These are phyloP conservation scores for Oscheius sp. DNA, from an alignment of 2,888 invertebrate genomes.

Conservation along the genomic window DNA sequence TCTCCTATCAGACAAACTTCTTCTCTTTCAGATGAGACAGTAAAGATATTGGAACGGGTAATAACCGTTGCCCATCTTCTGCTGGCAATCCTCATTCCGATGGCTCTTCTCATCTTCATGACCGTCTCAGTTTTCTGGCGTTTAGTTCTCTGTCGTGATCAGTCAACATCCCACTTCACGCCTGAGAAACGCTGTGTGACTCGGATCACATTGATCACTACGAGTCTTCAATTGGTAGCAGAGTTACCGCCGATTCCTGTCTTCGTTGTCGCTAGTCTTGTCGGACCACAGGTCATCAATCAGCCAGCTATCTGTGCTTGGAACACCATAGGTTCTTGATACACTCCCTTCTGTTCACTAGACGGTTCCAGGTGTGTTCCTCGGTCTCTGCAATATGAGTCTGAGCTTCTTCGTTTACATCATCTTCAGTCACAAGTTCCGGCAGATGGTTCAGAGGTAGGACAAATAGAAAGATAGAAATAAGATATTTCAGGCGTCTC, in stretches of 20 bases:
- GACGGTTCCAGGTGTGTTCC: conserved; percentile 50
- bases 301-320: conserved; percentile 49
- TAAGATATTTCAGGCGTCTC: conserved; percentile 12
- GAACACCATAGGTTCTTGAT: conserved; percentile 43
- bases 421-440: conserved; percentile 65
- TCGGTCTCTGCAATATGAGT: conserved; percentile 69
- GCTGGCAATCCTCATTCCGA: conserved; percentile 66
- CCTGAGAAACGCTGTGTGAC: conserved; percentile 71
- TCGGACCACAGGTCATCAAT: conserved; percentile 53
- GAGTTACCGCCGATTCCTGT: conserved; percentile 67
- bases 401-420: conserved; percentile 71
- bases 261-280: conserved; percentile 60
- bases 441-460: conserved; percentile 63
- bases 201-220: conserved; percentile 70
- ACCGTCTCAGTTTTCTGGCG: conserved; percentile 65
- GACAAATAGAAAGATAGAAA: neutral
- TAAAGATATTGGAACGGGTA: conserved; percentile 53
- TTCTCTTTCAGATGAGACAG: neutral
- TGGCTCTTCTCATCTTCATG: conserved; percentile 68
- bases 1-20: no score
- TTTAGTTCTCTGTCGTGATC: conserved; percentile 47
- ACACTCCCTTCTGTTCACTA: no score
- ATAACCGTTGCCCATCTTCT: conserved; percentile 65
- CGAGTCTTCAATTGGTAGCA: conserved; percentile 62
- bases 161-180: conserved; percentile 51